Percentiles rank a stretch among this genome's conserved stretches.
phyloP scores from a whole-genome alignment of 2,888 invertebrate genomes.

The Drosophila affinis region DNA sequence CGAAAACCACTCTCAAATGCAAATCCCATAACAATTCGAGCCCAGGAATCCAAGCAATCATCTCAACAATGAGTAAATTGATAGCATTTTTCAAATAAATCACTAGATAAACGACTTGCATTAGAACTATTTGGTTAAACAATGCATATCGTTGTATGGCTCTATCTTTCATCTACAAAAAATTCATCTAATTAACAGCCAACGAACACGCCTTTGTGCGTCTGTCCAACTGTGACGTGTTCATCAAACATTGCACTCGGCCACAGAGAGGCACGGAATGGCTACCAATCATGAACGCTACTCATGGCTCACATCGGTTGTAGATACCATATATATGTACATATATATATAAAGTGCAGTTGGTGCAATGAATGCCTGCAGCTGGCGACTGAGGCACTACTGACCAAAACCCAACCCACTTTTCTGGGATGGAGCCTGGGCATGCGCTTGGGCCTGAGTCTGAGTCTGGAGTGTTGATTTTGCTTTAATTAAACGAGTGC shows the following conservation, averaged over 20 bases:
- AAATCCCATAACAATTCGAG: constrained; percentile 17
- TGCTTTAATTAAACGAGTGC: constrained; percentile 66
- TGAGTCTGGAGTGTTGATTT: constrained; percentile 58
- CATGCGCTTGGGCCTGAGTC: constrained; percentile 10
- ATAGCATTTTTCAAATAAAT: constrained; percentile 24
- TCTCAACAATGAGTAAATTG: constrained; percentile 22
- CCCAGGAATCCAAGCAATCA: constrained; percentile 17
- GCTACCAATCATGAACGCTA: constrained; percentile 39
- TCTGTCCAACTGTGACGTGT: constrained; percentile 70
- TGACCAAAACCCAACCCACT: constrained; percentile 68
- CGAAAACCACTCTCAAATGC: neutral
- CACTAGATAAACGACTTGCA: constrained; percentile 4
- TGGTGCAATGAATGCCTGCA: constrained; percentile 50
- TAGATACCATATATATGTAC: neutral
- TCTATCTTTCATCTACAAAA: constrained; percentile 16
- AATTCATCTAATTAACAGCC: constrained; percentile 51
- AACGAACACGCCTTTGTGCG: constrained; percentile 46
- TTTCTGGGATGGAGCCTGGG: constrained; percentile 24
- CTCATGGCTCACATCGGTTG: constrained; percentile 25
- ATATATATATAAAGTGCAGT: constrained; percentile 37
- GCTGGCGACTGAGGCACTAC: constrained; percentile 46
- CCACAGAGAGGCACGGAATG: constrained; percentile 42
- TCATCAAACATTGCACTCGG: constrained; percentile 74
- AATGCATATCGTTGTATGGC: neutral
- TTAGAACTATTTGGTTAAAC: constrained; percentile 19